Base-by-base conservation (phyloP, 2,113 vertebrate species). In the Oenanthe melanoleuca region DNA sequence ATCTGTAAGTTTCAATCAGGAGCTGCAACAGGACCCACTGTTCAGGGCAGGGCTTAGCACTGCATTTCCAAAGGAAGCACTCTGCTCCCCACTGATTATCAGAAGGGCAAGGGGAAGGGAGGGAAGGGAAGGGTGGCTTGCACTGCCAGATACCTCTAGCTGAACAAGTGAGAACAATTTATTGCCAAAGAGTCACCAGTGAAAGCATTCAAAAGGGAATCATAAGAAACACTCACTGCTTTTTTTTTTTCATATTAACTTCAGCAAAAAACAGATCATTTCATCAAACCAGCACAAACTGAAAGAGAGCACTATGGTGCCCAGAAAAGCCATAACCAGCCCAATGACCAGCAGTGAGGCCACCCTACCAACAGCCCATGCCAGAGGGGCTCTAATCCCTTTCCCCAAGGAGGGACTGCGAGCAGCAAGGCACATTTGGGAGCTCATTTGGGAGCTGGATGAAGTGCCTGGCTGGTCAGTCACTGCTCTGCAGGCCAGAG, bases 261-360 rank as follows among this genome's bases (percentile, higher is more conserved):
- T 64, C 40, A 40, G 42, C 28, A 82, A 44, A 34, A 67, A 40
- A 13, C 1, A 19, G 18, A 61, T 34, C 4, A 18, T 87, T 67
- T 82, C 34, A 40, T 42, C 60, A 55, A 77, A 86, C 9, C 72
- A 77, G 19, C 24, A 33, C 33, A 71, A 34, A 64, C 10, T 29
- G 57, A 40, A 80, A 37, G 37, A 52, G 5, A 47, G 45, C 33
- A 63, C 22, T 13, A 26, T 0, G 1, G 24, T 42, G 11, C 61
- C 40, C 40, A 61, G 34, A 23, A 42, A n/a, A 21, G 23, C 20
- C 31, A 55, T 11, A 20, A 29, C 13, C 8, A 2, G 21, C 33
- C 49, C 7, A 23, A 2, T 14, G 8, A 3, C 17, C 23, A 49
- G 14, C 37, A 33, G 8, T 0, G 0, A 34, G 5, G 33, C 25